These are phyloP conservation scores for Lobophora halterata DNA, from an alignment of 2,888 invertebrate genomes.

Conservation along the genomic window DNA sequence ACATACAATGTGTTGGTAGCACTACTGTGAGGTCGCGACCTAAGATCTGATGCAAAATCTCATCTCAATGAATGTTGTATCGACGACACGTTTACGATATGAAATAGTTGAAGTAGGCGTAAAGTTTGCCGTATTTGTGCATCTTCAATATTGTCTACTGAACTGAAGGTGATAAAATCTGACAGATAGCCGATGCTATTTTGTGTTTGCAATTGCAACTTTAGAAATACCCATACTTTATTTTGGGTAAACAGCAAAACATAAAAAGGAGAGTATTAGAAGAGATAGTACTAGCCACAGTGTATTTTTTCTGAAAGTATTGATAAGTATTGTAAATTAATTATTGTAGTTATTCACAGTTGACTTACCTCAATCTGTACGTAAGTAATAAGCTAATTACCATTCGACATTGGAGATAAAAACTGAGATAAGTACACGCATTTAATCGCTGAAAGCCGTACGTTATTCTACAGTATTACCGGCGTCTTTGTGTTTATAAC, in stretches of 20 bases:
- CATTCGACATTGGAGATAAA: slow-evolving; percentile 36
- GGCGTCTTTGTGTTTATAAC: slow-evolving; percentile 19
- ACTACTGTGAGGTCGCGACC: slow-evolving; percentile 50
- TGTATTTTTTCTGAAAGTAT: no score
- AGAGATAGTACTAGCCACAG: no score
- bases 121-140: slow-evolving; percentile 17
- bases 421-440: slow-evolving; percentile 32
- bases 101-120: slow-evolving; percentile 6
- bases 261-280: no score
- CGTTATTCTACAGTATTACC: slow-evolving; percentile 18
- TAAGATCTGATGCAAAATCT: slow-evolving; percentile 30
- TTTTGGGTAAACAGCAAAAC: no score
- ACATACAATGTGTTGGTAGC: slow-evolving; percentile 77
- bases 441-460: slow-evolving; percentile 23
- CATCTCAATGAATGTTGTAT: slow-evolving; percentile 19
- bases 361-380: no score
- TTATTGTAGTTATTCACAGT: no score
- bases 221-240: not conserved
- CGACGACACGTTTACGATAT: slow-evolving; percentile 18
- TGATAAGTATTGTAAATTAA: no score
- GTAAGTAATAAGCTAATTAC: slow-evolving; percentile 23
- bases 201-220: not conserved
- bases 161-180: slow-evolving; percentile 9
- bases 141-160: slow-evolving; percentile 16
- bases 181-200: not conserved